A percentile compares a stretch with the other conserved stretches of the same genome.
Conservation (phyloP, 2,797 vertebrate species). For the Choloepus didactylus region DNA sequence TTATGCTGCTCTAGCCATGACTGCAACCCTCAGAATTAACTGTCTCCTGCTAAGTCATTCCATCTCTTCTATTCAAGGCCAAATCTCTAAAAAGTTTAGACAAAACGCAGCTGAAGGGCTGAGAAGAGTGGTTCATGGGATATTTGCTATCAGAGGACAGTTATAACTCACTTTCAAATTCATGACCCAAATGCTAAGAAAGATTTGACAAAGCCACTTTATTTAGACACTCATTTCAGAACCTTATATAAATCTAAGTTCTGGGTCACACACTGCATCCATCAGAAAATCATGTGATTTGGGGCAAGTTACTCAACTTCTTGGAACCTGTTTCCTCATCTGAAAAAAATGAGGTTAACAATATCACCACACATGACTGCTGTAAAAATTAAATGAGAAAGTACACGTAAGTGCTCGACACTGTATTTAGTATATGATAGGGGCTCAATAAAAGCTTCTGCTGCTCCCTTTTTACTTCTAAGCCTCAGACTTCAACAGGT, state of each 20-base stretch:
- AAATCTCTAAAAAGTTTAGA: conserved; percentile 40
- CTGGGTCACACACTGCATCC: neutral
- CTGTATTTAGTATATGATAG: neutral
- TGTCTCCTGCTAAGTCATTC: neutral
- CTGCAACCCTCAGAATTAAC: neutral
- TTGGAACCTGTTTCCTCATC: conserved; percentile 26
- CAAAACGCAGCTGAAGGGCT: neutral
- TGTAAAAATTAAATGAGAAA: conserved; percentile 24
- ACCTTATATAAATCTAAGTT: conserved; percentile 20
- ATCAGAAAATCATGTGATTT: conserved; percentile 34
- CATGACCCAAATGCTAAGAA: neutral
- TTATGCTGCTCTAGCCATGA: neutral
- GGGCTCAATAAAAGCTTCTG: conserved; percentile 13
- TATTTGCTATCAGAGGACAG: conserved; percentile 13
- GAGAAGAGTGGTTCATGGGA: neutral
- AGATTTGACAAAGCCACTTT: conserved; percentile 43
- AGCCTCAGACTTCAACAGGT: neutral
- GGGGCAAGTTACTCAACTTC: conserved; percentile 20
- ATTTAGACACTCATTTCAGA: conserved; percentile 16
- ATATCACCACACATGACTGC: neutral
- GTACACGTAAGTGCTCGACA: neutral
- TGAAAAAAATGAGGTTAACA: conserved; percentile 52
- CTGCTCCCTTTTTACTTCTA: neutral
- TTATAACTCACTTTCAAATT: conserved; percentile 23
- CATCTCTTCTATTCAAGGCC: neutral